Conservation (phyloP, 1,140 invertebrate species). For the Caerostris darwini region DNA sequence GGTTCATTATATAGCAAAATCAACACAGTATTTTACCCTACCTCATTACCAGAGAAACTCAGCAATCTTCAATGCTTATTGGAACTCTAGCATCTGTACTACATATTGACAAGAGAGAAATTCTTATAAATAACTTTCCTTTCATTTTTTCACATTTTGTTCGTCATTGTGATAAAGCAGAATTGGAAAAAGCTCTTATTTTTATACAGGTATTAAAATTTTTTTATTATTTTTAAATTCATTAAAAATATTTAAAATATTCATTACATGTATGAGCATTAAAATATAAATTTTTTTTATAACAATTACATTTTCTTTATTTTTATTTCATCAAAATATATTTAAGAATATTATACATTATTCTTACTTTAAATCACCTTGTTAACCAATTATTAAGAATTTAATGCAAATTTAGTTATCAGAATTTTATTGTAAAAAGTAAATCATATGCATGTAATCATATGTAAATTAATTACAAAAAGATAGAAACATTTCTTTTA, state of each 20-base stretch:
- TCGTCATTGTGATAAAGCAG: slow-evolving; percentile 80
- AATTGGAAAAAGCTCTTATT: slow-evolving; percentile 81
- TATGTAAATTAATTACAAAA: too few relatives aligned
- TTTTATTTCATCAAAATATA: too few relatives aligned
- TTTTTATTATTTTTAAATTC: neutral
- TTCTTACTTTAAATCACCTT: too few relatives aligned
- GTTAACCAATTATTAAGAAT: too few relatives aligned
- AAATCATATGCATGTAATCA: too few relatives aligned
- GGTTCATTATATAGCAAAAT: slow-evolving; percentile 79
- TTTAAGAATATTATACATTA: too few relatives aligned
- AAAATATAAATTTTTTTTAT: too few relatives aligned
- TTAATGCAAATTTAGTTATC: too few relatives aligned
- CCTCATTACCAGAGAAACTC: slow-evolving; percentile 81
- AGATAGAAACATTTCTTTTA: too few relatives aligned
- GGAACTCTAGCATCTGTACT: slow-evolving; percentile 79
- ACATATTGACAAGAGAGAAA: slow-evolving; percentile 78
- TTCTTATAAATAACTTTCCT: slow-evolving; percentile 81
- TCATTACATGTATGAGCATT: too few relatives aligned
- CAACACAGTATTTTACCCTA: slow-evolving; percentile 81
- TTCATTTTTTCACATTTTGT: slow-evolving; percentile 82
- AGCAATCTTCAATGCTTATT: slow-evolving; percentile 80
- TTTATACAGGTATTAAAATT: slow-evolving; percentile 80
- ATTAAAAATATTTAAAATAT: neutral
- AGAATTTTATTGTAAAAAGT: too few relatives aligned
- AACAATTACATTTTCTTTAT: too few relatives aligned